A percentile compares a stretch with the other conserved stretches of the same genome.
Conservation (phyloP, 2,113 vertebrate species). For the Nipponia nippon region DNA sequence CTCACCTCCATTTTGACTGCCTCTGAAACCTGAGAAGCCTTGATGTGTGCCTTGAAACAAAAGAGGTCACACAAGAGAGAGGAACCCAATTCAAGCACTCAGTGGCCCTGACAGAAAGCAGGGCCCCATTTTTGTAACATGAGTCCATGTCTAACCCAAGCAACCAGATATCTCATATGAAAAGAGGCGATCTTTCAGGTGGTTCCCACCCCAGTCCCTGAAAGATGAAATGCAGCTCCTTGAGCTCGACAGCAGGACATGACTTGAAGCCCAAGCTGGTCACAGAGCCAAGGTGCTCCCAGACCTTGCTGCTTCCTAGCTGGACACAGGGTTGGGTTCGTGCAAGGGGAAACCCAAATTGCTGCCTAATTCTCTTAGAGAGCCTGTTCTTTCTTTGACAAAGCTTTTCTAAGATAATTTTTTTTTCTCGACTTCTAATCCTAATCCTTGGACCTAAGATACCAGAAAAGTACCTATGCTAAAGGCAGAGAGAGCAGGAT, state of each 20-base stretch:
- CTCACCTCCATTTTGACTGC: not conserved
- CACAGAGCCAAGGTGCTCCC: not conserved
- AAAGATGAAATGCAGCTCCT: not conserved
- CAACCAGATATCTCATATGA: not conserved
- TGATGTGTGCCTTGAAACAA: not conserved
- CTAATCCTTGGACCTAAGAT: not conserved
- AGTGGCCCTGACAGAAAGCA: not conserved
- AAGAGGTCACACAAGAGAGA: not conserved
- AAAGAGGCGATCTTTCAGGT: not conserved
- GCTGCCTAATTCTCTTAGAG: not conserved
- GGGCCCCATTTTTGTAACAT: not conserved
- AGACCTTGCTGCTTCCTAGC: not conserved
- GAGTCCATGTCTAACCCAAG: not conserved
- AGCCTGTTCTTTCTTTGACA: not conserved
- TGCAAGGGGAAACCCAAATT: not conserved
- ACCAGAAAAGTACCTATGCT: not conserved
- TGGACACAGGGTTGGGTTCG: accelerated
- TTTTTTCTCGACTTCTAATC: too few species aligned
- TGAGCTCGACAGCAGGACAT: accelerated
- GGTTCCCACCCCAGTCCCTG: not conserved
- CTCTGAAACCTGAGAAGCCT: not conserved
- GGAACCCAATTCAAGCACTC: not conserved
- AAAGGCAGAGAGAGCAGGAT: not conserved
- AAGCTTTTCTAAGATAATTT: not conserved
- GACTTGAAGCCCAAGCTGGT: not conserved